phyloP scores from a whole-genome alignment of 2,888 invertebrate species.

The Apotomis turbidana region DNA sequence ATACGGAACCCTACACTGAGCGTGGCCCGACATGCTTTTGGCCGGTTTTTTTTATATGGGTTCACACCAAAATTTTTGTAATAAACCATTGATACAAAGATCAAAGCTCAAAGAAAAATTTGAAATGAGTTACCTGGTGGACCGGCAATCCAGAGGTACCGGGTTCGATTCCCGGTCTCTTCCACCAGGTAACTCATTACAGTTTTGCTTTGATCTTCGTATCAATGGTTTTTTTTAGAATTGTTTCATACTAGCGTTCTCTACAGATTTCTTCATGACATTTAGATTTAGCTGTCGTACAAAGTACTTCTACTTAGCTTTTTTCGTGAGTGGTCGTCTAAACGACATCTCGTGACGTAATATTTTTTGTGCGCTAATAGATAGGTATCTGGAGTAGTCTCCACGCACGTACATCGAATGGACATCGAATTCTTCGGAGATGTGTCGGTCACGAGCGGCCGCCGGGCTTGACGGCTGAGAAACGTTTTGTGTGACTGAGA shows the following conservation, averaged over 20 bases:
- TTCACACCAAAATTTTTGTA: no score
- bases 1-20: no score
- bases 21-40: no score
- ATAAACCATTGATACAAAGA: no score
- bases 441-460: constrained; percentile 67
- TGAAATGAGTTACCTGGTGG: no score
- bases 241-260: not conserved
- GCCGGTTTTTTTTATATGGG: no score
- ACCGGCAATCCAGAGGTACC: no score
- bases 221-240: no score
- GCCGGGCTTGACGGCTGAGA: constrained; percentile 25
- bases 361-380: constrained; percentile 35
- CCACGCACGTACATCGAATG: constrained; percentile 74
- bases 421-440: constrained; percentile 68
- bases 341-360: constrained; percentile 40
- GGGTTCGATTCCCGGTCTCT: no score
- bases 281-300: not conserved
- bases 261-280: not conserved
- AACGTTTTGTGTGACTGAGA: constrained; percentile 14
- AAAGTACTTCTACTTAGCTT: not conserved
- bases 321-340: constrained; percentile 4
- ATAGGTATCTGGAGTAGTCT: constrained; percentile 54
- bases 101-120: no score
- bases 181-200: no score
- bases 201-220: no score